These are phyloP conservation scores for Porites cylindrica DNA, from an alignment of 92 coral and sea anemone genomes.

Conservation along the genomic window DNA sequence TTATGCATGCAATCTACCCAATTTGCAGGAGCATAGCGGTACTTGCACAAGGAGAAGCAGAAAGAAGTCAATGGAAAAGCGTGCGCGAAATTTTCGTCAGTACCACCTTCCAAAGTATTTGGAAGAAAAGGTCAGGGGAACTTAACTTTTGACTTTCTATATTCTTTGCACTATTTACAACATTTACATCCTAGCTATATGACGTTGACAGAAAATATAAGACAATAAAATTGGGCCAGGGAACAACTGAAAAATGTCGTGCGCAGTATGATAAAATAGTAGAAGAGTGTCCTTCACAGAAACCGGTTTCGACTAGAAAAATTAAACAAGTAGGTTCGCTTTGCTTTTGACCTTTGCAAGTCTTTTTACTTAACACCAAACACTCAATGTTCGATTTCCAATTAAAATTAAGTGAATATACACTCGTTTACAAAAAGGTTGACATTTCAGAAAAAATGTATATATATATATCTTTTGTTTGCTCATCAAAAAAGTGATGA, in stretches of 20 bases:
- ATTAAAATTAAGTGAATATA: too few relatives aligned
- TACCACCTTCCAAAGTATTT: not conserved
- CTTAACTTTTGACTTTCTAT: not conserved
- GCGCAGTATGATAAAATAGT: not conserved
- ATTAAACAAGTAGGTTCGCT: not conserved
- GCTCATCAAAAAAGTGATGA: too few relatives aligned
- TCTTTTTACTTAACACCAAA: not conserved
- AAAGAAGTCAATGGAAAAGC: not conserved
- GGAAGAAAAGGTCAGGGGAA: slow-evolving; percentile 2
- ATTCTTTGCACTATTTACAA: not conserved
- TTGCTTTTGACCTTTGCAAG: too few relatives aligned
- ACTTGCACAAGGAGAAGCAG: slow-evolving; percentile 2
- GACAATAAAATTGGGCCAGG: too few relatives aligned
- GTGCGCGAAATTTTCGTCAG: not conserved
- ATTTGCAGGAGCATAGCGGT: not conserved
- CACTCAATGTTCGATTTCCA: too few relatives aligned
- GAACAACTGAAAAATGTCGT: not conserved
- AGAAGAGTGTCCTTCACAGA: not conserved
- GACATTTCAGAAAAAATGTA: too few relatives aligned
- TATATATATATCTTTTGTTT: too few relatives aligned
- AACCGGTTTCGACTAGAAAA: not conserved
- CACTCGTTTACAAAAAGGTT: too few relatives aligned
- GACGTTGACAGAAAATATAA: too few relatives aligned
- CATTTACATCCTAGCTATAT: too few relatives aligned
- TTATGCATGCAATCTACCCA: slow-evolving; percentile 1